Evolutionary conservation across 2,888 invertebrate genomes (phyloP).

Genomic region (Calameuta filiformis): DNA sequence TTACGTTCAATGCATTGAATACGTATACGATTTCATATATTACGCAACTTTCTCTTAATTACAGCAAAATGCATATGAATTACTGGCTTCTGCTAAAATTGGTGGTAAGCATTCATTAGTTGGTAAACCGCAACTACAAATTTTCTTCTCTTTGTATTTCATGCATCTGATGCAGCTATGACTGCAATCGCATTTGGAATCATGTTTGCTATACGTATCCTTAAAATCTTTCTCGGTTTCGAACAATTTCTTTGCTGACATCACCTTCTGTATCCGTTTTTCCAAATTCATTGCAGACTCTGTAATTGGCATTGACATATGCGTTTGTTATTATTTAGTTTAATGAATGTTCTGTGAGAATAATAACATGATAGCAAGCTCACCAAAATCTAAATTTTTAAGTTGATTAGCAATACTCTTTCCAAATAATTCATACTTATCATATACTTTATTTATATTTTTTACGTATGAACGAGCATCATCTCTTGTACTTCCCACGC

Average conservation of each 20-base stretch:
- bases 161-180: conserved; percentile 2
- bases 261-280: conserved; percentile 20
- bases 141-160: not conserved
- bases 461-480: not conserved
- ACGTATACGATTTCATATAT: not conserved
- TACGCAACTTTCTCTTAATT: not conserved
- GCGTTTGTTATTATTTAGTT: not conserved
- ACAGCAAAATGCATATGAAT: not conserved
- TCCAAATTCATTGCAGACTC: conserved; percentile 19
- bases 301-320: not conserved
- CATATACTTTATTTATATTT: not conserved
- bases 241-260: conserved; percentile 14
- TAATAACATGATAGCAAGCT: not conserved
- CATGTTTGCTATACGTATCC: not conserved
- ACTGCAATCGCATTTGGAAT: conserved; percentile 11
- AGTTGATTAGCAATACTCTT: not conserved
- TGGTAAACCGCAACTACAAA: conserved; percentile 18
- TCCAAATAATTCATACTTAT: not conserved
- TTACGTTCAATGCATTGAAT: not conserved
- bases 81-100: not conserved
- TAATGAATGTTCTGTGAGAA: not conserved
- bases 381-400: not conserved
- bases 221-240: not conserved
- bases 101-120: conserved; percentile 14
- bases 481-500: not conserved